A percentile compares a stretch with the other conserved stretches of the same genome.
Conservation (phyloP, 2,797 vertebrate genomes). For the Leucoraja ocellata region DNA sequence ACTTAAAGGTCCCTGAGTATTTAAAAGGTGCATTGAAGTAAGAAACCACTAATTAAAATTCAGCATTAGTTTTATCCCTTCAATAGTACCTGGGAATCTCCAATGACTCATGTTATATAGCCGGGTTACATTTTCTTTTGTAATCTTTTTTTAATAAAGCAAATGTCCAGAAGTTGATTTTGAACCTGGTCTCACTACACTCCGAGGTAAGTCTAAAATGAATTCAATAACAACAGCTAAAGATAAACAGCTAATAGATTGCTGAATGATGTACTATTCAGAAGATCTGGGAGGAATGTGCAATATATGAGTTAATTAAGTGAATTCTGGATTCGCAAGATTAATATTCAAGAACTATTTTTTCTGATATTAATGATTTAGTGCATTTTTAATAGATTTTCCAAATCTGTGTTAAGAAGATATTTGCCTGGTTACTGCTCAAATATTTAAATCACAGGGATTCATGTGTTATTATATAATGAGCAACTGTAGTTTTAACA, state of each 20-base stretch:
- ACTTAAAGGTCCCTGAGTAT: constrained; percentile 12
- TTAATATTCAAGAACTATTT: neutral
- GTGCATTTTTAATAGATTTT: neutral
- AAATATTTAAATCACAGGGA: neutral
- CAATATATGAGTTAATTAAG: neutral
- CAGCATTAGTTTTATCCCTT: neutral
- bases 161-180: constrained; percentile 8
- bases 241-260: neutral
- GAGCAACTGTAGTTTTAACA: neutral
- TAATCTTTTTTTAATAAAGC: neutral
- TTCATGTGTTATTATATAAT: neutral
- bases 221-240: neutral
- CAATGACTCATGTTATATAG: neutral
- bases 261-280: neutral
- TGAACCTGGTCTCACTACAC: neutral
- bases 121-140: neutral
- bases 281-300: neutral
- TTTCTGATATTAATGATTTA: neutral
- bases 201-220: neutral
- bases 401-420: neutral
- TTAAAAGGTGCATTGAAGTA: constrained; percentile 11
- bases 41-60: constrained; percentile 1
- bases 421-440: neutral
- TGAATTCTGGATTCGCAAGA: neutral
- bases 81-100: constrained; percentile 2